A percentile compares a stretch with the other conserved stretches of the same genome.
Conservation (phyloP, 2,888 invertebrate species). For the Caenorhabditis wallacei region DNA sequence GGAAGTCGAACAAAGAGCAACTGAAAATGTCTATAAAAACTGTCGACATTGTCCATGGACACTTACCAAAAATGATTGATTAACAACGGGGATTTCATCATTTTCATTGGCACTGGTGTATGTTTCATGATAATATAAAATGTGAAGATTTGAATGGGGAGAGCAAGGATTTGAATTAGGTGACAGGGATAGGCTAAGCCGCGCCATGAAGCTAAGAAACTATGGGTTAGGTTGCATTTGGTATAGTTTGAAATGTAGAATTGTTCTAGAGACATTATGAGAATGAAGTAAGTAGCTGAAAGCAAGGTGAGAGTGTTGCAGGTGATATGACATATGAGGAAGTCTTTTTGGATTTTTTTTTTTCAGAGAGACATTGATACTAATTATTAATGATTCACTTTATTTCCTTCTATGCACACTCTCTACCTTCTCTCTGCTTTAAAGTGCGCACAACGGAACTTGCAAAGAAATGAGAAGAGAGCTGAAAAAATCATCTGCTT, state of each 20-base stretch:
- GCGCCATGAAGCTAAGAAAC: conserved; percentile 13
- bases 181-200: conserved; percentile 11
- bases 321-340: too few relatives aligned
- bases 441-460: too few relatives aligned
- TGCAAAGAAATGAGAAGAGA: too few relatives aligned
- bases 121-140: conserved; percentile 5
- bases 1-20: neutral
- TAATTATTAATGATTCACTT: too few relatives aligned
- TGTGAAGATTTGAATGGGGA: conserved; percentile 4
- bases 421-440: too few relatives aligned
- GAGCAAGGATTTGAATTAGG: neutral
- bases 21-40: neutral
- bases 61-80: conserved; percentile 6
- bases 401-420: too few relatives aligned
- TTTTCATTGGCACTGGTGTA: conserved; percentile 8
- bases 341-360: too few relatives aligned
- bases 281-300: neutral
- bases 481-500: too few relatives aligned
- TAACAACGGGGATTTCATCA: neutral
- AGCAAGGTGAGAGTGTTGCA: too few relatives aligned
- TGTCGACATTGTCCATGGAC: neutral
- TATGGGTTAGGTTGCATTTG: conserved; percentile 2
- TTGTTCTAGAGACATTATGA: conserved; percentile 3
- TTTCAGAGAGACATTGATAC: too few relatives aligned
- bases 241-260: conserved; percentile 2